phyloP scores from a whole-genome alignment of 2,113 vertebrate genomes.

The Aphyosemion australe region DNA sequence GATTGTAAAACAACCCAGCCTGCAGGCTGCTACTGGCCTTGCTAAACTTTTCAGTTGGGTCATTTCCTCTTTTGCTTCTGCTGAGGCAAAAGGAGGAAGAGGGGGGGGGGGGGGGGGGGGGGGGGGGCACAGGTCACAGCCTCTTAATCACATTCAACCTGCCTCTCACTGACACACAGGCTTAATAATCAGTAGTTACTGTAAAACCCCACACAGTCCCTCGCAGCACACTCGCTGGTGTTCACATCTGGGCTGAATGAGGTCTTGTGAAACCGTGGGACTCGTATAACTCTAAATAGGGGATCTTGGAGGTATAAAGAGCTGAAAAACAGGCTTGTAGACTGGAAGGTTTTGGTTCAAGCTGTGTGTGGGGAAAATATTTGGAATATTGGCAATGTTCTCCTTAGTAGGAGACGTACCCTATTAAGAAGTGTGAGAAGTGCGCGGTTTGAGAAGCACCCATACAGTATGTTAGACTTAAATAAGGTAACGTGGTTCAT shows the following conservation, averaged over 20 bases:
- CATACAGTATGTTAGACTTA: slow-evolving; percentile 13
- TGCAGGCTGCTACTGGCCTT: slow-evolving; percentile 74
- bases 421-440: slow-evolving; percentile 17
- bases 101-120: slow-evolving; percentile 24
- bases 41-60: slow-evolving; percentile 77
- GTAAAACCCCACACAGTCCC: slow-evolving; percentile 44
- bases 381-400: slow-evolving; percentile 26
- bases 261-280: slow-evolving; percentile 46
- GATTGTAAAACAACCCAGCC: slow-evolving; percentile 20
- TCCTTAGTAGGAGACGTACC: slow-evolving; percentile 26
- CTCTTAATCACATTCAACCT: slow-evolving; percentile 34
- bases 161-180: slow-evolving; percentile 11
- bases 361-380: slow-evolving; percentile 14
- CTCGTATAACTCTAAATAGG: slow-evolving; percentile 54
- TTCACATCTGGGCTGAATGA: slow-evolving; percentile 55
- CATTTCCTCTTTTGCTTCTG: slow-evolving; percentile 74
- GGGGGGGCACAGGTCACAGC: slow-evolving; percentile 35
- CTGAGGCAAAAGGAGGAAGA: slow-evolving; percentile 33
- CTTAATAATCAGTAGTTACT: slow-evolving; percentile 42
- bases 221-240: slow-evolving; percentile 33
- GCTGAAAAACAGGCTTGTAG: slow-evolving; percentile 26
- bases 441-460: slow-evolving; percentile 6
- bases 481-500: slow-evolving; percentile 7
- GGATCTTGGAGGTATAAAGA: slow-evolving; percentile 35
- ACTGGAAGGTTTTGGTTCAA: slow-evolving; percentile 45